Evolutionary conservation across 2,113 vertebrate genomes (phyloP), one percentile per base, ranked within the genome.

Genomic region (Canis aureus): DNA sequence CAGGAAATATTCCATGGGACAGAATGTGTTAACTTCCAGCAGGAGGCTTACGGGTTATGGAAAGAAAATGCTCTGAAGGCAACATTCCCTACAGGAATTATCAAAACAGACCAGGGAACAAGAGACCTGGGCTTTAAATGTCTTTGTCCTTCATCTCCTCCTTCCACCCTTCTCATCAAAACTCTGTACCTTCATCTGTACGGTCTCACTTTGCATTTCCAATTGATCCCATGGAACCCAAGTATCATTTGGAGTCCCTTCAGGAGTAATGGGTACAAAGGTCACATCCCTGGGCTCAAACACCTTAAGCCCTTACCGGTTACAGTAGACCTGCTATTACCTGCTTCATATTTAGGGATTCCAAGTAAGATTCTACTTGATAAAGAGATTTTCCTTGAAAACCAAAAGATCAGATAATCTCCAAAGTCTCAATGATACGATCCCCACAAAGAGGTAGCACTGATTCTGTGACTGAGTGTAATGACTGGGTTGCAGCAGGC

Each of bases 321-420:
- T 35, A 91, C 32, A 38, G n/a, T 10, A 66, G 25, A 71, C 51
- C 11, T 17, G 17, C 51, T 53, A 20, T 15, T 74, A 20, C 0
- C 22, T 71, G 88, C 62, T 84, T 94, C 35, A 6, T 35, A 27
- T 25, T 62, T 74, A 71, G 57, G 20, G n/a, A 79, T 57, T 43
- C 53, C 62, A 85, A 88, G 60, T 19, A 74, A 64, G n/a, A 22
- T 89, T 96, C 35, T 10, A 62, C 51, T 62, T 74, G 16, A 92
- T 59, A 90, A 96, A 87, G 23, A 64, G 35, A 59, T 80, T 76
- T 80, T 43, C 69, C 35, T 25, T 83, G 23, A 82, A 96, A 94
- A 91, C 9, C 17, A n/a, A 73, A 83, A 53, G 35, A 57, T 79
- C 4, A 25, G n/a, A 76, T 67, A 10, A 78, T 16, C 20, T 69